Evolutionary conservation across 2,113 vertebrate genomes (phyloP).

Genomic region (Hemiscyllium ocellatum): DNA sequence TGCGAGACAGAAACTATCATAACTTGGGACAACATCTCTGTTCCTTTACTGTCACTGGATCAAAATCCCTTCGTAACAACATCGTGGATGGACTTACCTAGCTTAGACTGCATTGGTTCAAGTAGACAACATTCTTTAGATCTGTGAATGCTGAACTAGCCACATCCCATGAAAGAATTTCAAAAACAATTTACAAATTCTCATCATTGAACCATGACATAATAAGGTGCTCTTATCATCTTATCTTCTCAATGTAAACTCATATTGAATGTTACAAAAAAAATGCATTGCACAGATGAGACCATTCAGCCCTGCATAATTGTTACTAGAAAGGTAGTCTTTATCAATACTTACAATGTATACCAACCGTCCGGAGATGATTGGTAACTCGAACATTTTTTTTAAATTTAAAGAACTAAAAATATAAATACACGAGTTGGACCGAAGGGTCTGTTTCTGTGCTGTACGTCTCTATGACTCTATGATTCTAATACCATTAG

Average conservation of each 20-base stretch:
- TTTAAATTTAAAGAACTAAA: not conserved
- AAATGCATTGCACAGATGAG: not conserved
- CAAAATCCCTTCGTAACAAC: too few species aligned
- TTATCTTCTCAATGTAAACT: not conserved
- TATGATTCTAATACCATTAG: not conserved
- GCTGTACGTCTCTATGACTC: too few species aligned
- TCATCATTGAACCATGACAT: not conserved
- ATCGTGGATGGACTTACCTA: too few species aligned
- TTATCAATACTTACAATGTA: not conserved
- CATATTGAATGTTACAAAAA: not conserved
- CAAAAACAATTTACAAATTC: not conserved
- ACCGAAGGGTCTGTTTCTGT: too few species aligned
- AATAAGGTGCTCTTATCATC: not conserved
- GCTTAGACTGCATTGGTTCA: too few species aligned
- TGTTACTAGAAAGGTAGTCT: not conserved
- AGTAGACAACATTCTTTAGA: too few species aligned
- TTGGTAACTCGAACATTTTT: not conserved
- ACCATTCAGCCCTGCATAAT: not conserved
- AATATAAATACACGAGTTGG: not conserved
- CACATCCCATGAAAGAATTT: too few species aligned
- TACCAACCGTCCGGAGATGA: not conserved
- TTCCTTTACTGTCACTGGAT: too few species aligned
- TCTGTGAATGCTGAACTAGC: too few species aligned
- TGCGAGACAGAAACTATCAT: too few species aligned
- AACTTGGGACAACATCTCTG: too few species aligned